A percentile compares a stretch with the other conserved stretches of the same genome.
These are phyloP conservation scores for Brachionus koreanus DNA, from an alignment of 1,140 invertebrate genomes.

Conservation along the genomic window DNA sequence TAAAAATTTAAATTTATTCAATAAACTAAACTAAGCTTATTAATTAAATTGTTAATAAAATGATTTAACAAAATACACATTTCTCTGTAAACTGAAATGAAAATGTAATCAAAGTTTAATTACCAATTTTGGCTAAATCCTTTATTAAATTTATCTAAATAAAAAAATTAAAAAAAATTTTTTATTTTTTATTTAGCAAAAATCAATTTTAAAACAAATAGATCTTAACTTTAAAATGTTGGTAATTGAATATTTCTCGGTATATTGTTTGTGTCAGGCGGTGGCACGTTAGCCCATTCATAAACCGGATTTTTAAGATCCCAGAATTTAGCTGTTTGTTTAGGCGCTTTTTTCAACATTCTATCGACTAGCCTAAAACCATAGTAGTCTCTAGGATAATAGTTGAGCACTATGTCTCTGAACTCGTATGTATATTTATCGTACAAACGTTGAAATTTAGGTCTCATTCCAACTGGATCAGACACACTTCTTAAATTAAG, in stretches of 20 bases:
- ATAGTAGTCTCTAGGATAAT: constrained; percentile 36
- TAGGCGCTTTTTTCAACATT: constrained; percentile 13
- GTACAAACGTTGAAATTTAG: constrained; percentile 30
- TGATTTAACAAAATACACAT: no score
- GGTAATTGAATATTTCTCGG: constrained; percentile 24
- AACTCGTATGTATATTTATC: constrained; percentile 42
- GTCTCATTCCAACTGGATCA: not conserved
- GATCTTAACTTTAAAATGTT: not conserved
- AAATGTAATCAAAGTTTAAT: no score
- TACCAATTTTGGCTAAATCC: no score
- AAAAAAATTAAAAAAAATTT: no score
- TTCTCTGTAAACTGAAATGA: no score
- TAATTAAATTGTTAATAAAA: no score
- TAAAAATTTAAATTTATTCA: no score
- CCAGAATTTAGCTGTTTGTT: constrained; percentile 41
- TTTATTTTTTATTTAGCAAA: no score
- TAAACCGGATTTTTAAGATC: constrained; percentile 39
- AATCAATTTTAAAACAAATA: not conserved
- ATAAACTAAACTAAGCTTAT: no score
- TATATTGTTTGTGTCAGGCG: constrained; percentile 35
- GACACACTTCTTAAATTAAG: constrained; percentile 15
- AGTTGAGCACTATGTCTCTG: constrained; percentile 40
- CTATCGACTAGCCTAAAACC: constrained; percentile 19
- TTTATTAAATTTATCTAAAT: no score
- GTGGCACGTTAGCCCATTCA: constrained; percentile 44